Evolutionary conservation across 2,888 invertebrate genomes (phyloP).

Genomic region (Drosophila macrospina): DNA sequence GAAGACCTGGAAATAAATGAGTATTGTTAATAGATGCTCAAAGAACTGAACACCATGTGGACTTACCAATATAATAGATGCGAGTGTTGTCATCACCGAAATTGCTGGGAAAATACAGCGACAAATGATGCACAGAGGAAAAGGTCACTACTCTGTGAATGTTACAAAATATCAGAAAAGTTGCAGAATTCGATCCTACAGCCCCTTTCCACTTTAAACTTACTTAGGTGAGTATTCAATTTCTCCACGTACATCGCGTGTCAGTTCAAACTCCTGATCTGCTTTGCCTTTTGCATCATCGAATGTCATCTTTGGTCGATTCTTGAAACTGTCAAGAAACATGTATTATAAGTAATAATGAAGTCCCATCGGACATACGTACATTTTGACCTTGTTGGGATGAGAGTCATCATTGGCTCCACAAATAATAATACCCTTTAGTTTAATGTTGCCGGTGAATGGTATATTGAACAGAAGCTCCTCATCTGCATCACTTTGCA

Average conservation of each 20-base stretch:
- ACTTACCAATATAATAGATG: conserved; percentile 93
- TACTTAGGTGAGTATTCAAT: conserved; percentile 97
- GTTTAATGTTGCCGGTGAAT: conserved; percentile 97
- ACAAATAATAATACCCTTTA: conserved; percentile 96
- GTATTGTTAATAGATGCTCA: neutral
- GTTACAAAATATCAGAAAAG: neutral
- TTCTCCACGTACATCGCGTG: conserved; percentile 91
- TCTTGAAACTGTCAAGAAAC: conserved; percentile 91
- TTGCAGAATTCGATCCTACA: too few species aligned
- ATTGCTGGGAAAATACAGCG: conserved; percentile 95
- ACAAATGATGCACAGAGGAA: conserved; percentile 94
- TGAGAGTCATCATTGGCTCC: conserved; percentile 95
- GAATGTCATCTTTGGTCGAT: conserved; percentile 97
- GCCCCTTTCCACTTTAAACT: conserved; percentile 41
- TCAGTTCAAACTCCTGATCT: conserved; percentile 96
- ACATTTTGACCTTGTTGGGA: conserved; percentile 95
- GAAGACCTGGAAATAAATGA: conserved; percentile 86
- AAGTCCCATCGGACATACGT: conserved; percentile 84
- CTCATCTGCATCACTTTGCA: conserved; percentile 98
- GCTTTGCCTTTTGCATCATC: conserved; percentile 91
- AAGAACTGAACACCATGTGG: neutral
- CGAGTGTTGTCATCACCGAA: conserved; percentile 94
- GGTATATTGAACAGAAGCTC: conserved; percentile 98
- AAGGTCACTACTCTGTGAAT: conserved; percentile 93
- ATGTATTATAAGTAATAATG: neutral